A percentile compares a stretch with the other conserved stretches of the same genome.
These are phyloP conservation scores for Zaprionus lineosus DNA, from an alignment of 2,888 invertebrate species.

Conservation along the genomic window DNA sequence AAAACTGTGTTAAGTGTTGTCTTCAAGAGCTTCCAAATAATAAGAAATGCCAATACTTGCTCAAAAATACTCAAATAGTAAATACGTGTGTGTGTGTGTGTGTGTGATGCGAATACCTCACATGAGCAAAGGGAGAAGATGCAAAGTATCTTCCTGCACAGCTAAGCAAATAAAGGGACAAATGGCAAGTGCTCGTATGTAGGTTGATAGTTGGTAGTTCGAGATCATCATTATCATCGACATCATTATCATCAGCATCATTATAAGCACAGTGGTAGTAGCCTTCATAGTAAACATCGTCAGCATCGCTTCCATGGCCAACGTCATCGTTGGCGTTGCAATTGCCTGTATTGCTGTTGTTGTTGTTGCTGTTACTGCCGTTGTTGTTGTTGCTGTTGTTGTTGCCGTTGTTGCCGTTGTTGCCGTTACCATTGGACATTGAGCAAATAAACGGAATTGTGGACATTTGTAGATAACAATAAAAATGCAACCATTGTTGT, in stretches of 20 bases:
- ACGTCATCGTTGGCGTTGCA: too few species aligned
- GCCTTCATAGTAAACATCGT: too few species aligned
- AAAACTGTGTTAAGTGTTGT: too few species aligned
- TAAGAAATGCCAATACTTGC: constrained; percentile 1
- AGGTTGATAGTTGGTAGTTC: constrained; percentile 44
- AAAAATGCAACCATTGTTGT: constrained; percentile 54
- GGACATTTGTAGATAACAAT: constrained; percentile 72
- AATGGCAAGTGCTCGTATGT: constrained; percentile 18
- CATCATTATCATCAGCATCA: constrained; percentile 7
- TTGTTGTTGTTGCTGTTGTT: too few species aligned
- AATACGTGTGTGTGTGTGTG: background rate
- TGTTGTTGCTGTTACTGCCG: constrained; percentile 25
- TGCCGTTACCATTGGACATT: constrained; percentile 44
- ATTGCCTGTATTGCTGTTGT: too few species aligned
- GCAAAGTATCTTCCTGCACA: constrained; percentile 32
- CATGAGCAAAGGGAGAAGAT: too few species aligned
- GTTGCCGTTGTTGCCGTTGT: constrained; percentile 24
- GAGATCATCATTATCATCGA: constrained; percentile 17
- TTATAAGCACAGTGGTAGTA: too few species aligned
- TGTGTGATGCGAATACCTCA: too few species aligned
- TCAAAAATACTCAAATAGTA: background rate
- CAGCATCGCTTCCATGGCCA: constrained; percentile 17
- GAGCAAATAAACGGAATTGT: constrained; percentile 69
- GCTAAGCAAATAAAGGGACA: constrained; percentile 21
- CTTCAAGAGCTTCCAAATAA: too few species aligned